A percentile compares a stretch with the other conserved stretches of the same genome.
phyloP scores from a whole-genome alignment of 2,797 vertebrate species.

The Brachyrhaphis roseni region DNA sequence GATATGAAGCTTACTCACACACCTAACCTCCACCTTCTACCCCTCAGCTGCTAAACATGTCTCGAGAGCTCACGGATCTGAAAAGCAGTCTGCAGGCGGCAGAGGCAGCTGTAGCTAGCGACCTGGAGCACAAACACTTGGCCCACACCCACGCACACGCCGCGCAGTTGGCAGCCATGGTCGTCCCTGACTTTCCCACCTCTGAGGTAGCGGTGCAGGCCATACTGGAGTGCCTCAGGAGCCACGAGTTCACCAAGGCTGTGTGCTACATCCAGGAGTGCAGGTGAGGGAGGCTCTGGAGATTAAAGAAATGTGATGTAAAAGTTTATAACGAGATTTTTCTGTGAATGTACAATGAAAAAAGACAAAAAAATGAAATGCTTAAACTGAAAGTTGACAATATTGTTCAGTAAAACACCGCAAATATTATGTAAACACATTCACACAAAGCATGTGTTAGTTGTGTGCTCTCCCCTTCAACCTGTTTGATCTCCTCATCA shows the following conservation, averaged over 20 bases:
- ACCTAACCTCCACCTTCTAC: not conserved
- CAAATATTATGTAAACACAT: not conserved
- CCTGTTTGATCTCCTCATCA: conserved; percentile 55
- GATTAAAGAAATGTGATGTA: not conserved
- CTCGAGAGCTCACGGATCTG: conserved; percentile 92
- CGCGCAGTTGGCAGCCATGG: conserved; percentile 67
- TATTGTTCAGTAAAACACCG: not conserved
- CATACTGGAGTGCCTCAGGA: conserved; percentile 95
- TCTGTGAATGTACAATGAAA: not conserved
- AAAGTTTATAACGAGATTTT: not conserved
- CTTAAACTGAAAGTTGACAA: not conserved
- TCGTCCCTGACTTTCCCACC: conserved; percentile 86
- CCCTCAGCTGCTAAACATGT: conserved; percentile 94
- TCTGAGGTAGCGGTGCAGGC: conserved; percentile 95
- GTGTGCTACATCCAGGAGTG: conserved; percentile 93
- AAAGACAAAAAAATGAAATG: not conserved
- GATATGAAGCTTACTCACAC: not conserved
- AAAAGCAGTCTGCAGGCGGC: conserved; percentile 92
- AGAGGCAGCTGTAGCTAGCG: conserved; percentile 86
- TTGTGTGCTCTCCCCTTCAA: not conserved
- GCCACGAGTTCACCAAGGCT: conserved; percentile 91
- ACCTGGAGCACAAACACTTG: conserved; percentile 82
- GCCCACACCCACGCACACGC: conserved; percentile 76
- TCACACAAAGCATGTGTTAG: not conserved
- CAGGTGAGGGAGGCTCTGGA: conserved; percentile 81